A percentile compares a stretch with the other conserved stretches of the same genome.
Conservation (phyloP, 2,888 invertebrate species). For the Synergus gifuensis region DNA sequence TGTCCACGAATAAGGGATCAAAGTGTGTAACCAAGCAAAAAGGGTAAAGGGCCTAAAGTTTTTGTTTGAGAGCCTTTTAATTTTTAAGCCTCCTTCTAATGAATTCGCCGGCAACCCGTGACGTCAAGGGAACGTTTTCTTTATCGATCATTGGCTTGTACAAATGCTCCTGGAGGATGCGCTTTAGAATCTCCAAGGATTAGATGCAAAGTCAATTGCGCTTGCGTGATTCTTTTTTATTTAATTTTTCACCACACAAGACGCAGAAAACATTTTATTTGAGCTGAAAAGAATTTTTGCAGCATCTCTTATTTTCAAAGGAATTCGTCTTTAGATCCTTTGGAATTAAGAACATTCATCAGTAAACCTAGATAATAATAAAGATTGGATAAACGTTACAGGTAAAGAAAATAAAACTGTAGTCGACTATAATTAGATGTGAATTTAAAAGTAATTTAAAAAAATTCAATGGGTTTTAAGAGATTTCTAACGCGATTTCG, state of each 20-base stretch:
- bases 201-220: conserved; percentile 56
- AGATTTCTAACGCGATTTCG: too few relatives aligned
- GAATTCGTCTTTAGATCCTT: not conserved
- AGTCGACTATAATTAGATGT: too few relatives aligned
- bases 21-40: conserved; percentile 48
- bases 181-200: conserved; percentile 61
- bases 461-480: too few relatives aligned
- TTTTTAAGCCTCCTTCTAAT: conserved; percentile 71
- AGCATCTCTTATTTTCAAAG: not conserved
- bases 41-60: conserved; percentile 56
- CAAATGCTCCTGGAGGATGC: conserved; percentile 60
- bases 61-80: conserved; percentile 68
- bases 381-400: too few relatives aligned
- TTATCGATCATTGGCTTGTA: conserved; percentile 66
- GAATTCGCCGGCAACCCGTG: conserved; percentile 69
- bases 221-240: conserved; percentile 50
- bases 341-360: not conserved
- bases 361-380: not conserved
- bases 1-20: conserved; percentile 35
- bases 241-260: conserved; percentile 42
- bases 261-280: not conserved
- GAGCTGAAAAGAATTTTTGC: not conserved
- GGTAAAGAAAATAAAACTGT: too few relatives aligned
- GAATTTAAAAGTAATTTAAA: too few relatives aligned
- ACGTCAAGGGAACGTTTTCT: conserved; percentile 64